These are phyloP conservation scores for Epiperipatus broadwayi DNA, from an alignment of 2,888 invertebrate species.

Conservation along the genomic window DNA sequence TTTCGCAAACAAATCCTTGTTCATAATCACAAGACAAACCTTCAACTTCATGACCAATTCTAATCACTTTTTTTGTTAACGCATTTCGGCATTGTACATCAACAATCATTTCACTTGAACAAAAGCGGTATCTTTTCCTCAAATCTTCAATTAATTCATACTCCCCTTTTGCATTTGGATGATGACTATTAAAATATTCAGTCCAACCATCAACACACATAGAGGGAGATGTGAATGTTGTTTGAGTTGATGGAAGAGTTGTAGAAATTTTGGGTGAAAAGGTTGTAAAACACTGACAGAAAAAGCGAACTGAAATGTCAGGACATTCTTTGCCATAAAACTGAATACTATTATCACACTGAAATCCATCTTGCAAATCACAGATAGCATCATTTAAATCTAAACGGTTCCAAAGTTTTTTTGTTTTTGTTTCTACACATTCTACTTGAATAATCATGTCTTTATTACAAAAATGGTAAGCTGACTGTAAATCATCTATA, in stretches of 20 bases:
- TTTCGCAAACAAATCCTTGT: conserved; percentile 17
- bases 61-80: background rate
- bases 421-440: conserved; percentile 14
- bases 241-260: no score
- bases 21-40: conserved; percentile 16
- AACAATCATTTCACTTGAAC: no score
- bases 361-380: conserved; percentile 16
- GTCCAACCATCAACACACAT: conserved; percentile 18
- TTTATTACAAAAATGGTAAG: conserved; percentile 15
- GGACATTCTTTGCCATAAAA: conserved; percentile 17
- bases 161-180: conserved; percentile 16
- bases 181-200: conserved; percentile 17
- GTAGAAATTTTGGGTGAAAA: no score
- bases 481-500: conserved; percentile 14
- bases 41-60: conserved; percentile 7
- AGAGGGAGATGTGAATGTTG: no score
- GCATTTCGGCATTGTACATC: no score
- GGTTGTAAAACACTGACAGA: conserved; percentile 21
- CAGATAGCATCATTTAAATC: conserved; percentile 15
- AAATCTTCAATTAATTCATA: no score
- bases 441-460: conserved; percentile 17
- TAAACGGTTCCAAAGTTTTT: conserved; percentile 8
- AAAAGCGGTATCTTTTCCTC: no score
- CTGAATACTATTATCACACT: no score
- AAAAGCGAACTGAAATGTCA: conserved; percentile 25